phyloP scores from a whole-genome alignment of 2,888 invertebrate genomes.

The Netelia fuscicornis region DNA sequence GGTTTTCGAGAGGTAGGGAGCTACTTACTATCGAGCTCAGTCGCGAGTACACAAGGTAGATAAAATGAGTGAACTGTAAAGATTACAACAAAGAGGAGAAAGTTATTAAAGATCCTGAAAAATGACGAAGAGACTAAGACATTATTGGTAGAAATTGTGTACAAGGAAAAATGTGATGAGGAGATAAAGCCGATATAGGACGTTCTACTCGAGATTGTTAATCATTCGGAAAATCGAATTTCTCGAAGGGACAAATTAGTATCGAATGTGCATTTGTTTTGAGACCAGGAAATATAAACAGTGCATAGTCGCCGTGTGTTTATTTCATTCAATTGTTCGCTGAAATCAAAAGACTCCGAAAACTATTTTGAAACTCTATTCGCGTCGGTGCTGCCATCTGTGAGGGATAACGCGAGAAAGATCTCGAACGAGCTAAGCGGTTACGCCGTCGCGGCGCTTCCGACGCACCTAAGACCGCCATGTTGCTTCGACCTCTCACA shows the following conservation, averaged over 20 bases:
- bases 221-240: constrained; percentile 15
- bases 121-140: too few species aligned
- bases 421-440: background rate
- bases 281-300: background rate
- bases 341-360: background rate
- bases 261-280: background rate
- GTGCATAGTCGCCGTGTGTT: background rate
- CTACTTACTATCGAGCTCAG: background rate
- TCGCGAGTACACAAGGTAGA: too few species aligned
- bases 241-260: constrained; percentile 3
- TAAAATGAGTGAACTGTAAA: too few species aligned
- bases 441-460: background rate
- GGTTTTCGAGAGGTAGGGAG: constrained; percentile 16
- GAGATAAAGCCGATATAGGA: too few species aligned
- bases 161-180: too few species aligned
- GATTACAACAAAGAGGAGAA: too few species aligned
- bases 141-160: too few species aligned
- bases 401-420: background rate
- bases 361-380: background rate
- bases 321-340: background rate
- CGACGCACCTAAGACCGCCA: background rate
- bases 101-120: too few species aligned
- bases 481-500: too few species aligned
- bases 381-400: background rate
- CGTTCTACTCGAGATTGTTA: too few species aligned